These are phyloP conservation scores for Menidia beryllina DNA, from an alignment of 2,113 vertebrate species.

Conservation along the genomic window DNA sequence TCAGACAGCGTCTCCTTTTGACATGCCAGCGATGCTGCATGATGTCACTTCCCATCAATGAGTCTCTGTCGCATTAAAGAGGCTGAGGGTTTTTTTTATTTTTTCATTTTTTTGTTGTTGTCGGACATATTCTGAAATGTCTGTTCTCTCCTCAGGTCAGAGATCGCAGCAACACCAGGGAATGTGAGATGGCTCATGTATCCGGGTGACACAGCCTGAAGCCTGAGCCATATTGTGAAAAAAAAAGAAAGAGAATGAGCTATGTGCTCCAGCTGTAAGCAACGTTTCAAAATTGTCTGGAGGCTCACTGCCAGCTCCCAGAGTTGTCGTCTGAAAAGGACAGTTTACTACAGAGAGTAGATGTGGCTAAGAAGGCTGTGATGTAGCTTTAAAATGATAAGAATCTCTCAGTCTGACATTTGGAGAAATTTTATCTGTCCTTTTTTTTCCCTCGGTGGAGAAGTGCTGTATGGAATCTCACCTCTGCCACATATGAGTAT, in stretches of 20 bases:
- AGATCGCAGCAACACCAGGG: slow-evolving; percentile 26
- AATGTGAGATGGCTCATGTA: slow-evolving; percentile 38
- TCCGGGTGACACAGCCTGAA: slow-evolving; percentile 50
- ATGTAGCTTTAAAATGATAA: slow-evolving; percentile 68
- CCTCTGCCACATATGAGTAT: slow-evolving; percentile 46
- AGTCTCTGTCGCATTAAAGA: slow-evolving; percentile 15
- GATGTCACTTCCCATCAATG: slow-evolving; percentile 30
- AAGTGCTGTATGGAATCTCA: slow-evolving; percentile 9
- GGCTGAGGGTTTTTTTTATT: neutral
- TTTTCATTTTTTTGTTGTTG: neutral
- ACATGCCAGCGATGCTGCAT: slow-evolving; percentile 9
- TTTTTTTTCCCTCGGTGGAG: slow-evolving; percentile 10
- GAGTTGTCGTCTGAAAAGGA: slow-evolving; percentile 74
- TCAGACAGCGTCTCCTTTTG: slow-evolving; percentile 22
- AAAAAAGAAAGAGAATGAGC: slow-evolving; percentile 35
- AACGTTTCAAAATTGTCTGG: slow-evolving; percentile 67
- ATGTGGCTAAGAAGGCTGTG: slow-evolving; percentile 63
- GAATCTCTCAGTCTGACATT: slow-evolving; percentile 56
- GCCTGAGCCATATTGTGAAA: slow-evolving; percentile 49
- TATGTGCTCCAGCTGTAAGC: slow-evolving; percentile 72
- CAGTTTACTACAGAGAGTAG: slow-evolving; percentile 58
- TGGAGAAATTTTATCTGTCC: slow-evolving; percentile 56
- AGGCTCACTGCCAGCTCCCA: slow-evolving; percentile 64
- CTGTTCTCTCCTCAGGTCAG: slow-evolving; percentile 20
- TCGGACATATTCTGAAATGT: slow-evolving; percentile 5